Conservation (phyloP, 2,797 vertebrate species). For the Sparus aurata region DNA sequence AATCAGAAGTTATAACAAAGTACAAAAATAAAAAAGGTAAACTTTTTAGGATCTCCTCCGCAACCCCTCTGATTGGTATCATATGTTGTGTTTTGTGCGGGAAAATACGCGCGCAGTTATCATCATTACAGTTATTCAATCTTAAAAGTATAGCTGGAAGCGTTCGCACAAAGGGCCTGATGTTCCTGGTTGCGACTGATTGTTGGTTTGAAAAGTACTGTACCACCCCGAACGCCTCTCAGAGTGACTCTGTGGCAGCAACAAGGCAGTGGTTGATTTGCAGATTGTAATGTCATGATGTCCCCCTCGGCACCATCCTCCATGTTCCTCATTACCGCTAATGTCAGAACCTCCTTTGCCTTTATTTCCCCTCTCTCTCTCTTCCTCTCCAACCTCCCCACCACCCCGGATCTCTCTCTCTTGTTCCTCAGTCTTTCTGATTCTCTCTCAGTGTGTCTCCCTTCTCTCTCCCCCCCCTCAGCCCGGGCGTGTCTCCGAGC, state of each 20-base stretch:
- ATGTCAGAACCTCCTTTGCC: slow-evolving; percentile 82
- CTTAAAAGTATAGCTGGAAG: slow-evolving; percentile 17
- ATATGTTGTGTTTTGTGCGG: background rate
- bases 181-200: slow-evolving; percentile 42
- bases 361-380: slow-evolving; percentile 63
- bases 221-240: slow-evolving; percentile 60
- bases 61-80: background rate
- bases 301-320: slow-evolving; percentile 77
- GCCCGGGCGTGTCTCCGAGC: slow-evolving; percentile 79
- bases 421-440: slow-evolving; percentile 54
- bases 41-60: background rate
- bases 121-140: background rate
- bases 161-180: slow-evolving; percentile 15
- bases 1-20: slow-evolving; percentile 11
- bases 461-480: slow-evolving; percentile 46
- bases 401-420: slow-evolving; percentile 36
- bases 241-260: slow-evolving; percentile 62
- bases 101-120: background rate
- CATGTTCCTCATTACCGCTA: slow-evolving; percentile 85
- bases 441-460: slow-evolving; percentile 45
- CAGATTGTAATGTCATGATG: slow-evolving; percentile 84
- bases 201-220: slow-evolving; percentile 54
- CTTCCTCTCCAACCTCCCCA: background rate
- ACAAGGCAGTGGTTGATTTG: slow-evolving; percentile 74
- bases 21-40: slow-evolving; percentile 6